Evolutionary conservation across 2,113 vertebrate species (phyloP).

Genomic region (Rhadina sibilatrix): DNA sequence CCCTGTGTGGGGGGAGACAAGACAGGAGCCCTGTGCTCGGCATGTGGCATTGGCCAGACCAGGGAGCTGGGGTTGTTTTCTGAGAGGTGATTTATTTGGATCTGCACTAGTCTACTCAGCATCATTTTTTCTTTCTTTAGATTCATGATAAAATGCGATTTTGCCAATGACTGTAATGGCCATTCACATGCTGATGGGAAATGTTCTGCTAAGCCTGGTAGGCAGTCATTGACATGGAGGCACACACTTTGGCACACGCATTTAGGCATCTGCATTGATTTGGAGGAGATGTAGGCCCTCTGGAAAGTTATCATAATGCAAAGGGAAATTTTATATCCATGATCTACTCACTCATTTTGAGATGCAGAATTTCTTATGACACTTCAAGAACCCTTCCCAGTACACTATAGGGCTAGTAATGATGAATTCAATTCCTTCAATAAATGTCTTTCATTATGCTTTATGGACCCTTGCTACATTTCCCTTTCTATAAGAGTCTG

Average conservation of each 20-base stretch:
- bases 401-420: background rate
- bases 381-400: background rate
- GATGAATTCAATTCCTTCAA: background rate
- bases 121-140: background rate
- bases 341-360: background rate
- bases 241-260: background rate
- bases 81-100: background rate
- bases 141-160: background rate
- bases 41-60: background rate
- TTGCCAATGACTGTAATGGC: background rate
- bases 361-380: background rate
- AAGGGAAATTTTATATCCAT: background rate
- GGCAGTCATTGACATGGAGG: background rate
- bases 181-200: background rate
- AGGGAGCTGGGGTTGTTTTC: background rate
- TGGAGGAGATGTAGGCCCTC: background rate
- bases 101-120: background rate
- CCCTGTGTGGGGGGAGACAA: background rate
- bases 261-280: background rate
- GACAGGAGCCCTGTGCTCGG: background rate
- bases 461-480: background rate
- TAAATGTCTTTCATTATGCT: background rate
- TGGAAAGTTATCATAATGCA: background rate
- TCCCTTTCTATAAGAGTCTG: background rate
- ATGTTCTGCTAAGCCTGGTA: background rate